Evolutionary conservation across 92 coral and sea anemone species (phyloP).

Genomic region (Phymanthus crucifer): DNA sequence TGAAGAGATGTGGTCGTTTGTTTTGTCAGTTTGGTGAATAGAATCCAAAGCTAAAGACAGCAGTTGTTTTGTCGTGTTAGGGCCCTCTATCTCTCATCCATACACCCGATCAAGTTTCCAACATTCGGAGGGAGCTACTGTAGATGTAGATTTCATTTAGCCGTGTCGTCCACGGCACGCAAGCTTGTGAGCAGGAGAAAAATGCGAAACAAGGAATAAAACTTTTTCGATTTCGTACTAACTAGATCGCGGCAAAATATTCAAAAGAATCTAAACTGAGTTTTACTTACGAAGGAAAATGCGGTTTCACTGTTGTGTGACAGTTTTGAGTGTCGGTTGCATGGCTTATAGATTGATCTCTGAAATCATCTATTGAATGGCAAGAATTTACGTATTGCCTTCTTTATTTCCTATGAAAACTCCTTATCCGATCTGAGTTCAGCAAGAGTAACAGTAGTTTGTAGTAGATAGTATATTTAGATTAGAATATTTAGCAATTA

Average conservation of each 20-base stretch:
- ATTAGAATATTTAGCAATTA: not conserved
- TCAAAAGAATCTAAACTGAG: not conserved
- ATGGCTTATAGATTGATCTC: not conserved
- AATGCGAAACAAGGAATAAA: not conserved
- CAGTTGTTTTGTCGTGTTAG: not conserved
- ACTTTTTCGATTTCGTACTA: not conserved
- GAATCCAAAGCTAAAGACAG: not conserved
- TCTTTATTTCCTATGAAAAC: conserved; percentile 4
- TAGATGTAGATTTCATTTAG: conserved; percentile 3
- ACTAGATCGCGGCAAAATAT: not conserved
- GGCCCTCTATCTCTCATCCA: not conserved
- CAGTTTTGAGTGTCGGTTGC: conserved; percentile 5
- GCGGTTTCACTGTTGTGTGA: conserved; percentile 21
- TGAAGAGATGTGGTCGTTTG: not conserved
- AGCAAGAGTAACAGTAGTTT: not conserved
- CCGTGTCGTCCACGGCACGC: conserved; percentile 25
- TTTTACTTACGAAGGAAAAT: not conserved
- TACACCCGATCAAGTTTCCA: not conserved
- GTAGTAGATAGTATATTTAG: not conserved
- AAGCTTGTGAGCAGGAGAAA: not conserved
- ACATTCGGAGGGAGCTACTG: not conserved
- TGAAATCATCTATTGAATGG: conserved; percentile 38
- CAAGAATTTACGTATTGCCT: conserved; percentile 23
- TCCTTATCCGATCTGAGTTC: not conserved
- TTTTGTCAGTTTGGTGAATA: conserved; percentile 1